phyloP scores from a whole-genome alignment of 1,140 invertebrate species.

The Drosophila tani region DNA sequence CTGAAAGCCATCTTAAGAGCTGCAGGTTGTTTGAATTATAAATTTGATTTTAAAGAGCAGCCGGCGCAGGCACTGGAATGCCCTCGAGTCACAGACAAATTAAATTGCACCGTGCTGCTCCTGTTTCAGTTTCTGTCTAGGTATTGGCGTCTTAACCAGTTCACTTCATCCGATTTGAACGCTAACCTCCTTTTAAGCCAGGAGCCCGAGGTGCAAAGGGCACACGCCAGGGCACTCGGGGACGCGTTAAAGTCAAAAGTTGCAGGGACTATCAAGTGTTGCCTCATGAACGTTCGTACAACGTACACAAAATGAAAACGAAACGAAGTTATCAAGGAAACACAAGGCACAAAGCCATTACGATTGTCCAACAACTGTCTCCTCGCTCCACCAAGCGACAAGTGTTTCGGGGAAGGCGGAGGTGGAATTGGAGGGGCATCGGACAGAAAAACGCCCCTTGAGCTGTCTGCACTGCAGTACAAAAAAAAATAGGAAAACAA shows the following conservation, averaged over 20 bases:
- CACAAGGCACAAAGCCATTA: slow-evolving; percentile 66
- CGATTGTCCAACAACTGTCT: slow-evolving; percentile 41
- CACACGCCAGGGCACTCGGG: slow-evolving; percentile 56
- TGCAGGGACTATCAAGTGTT: slow-evolving; percentile 62
- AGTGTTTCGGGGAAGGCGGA: slow-evolving; percentile 56
- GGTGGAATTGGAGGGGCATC: background rate
- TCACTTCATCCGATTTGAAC: slow-evolving; percentile 26
- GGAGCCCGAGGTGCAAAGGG: slow-evolving; percentile 23
- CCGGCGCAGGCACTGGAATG: slow-evolving; percentile 4
- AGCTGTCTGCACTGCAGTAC: slow-evolving; percentile 31
- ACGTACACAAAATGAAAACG: slow-evolving; percentile 57
- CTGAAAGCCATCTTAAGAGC: slow-evolving; percentile 22
- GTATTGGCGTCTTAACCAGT: slow-evolving; percentile 7
- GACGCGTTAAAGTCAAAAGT: slow-evolving; percentile 77
- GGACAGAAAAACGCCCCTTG: slow-evolving; percentile 17
- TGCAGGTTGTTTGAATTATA: slow-evolving; percentile 50
- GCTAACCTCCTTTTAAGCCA: slow-evolving; percentile 19
- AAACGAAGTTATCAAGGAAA: slow-evolving; percentile 72
- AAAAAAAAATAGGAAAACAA: background rate
- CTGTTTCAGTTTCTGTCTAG: slow-evolving; percentile 9
- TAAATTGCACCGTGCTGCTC: slow-evolving; percentile 25
- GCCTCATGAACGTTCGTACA: slow-evolving; percentile 47
- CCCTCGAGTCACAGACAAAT: slow-evolving; percentile 30
- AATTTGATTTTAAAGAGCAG: slow-evolving; percentile 47
- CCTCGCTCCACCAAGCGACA: slow-evolving; percentile 41